Percentiles rank a stretch among this genome's conserved stretches.
These are phyloP conservation scores for Cyclura pinguis DNA, from an alignment of 2,797 vertebrate genomes.

Conservation along the genomic window DNA sequence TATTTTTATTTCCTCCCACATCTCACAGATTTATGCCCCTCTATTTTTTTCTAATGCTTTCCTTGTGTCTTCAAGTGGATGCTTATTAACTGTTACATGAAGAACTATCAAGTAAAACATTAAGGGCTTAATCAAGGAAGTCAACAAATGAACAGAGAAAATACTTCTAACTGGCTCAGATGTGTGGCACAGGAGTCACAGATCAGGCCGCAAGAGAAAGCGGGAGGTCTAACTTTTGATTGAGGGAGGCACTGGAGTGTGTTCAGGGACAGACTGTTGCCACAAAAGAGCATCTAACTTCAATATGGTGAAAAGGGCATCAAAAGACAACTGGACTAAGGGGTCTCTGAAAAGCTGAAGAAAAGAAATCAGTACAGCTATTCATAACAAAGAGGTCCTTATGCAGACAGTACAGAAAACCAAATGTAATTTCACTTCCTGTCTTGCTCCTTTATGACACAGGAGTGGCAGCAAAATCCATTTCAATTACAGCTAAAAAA, in stretches of 20 bases:
- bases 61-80: not conserved
- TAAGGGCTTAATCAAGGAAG: not conserved
- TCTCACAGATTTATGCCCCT: not conserved
- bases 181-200: not conserved
- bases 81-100: not conserved
- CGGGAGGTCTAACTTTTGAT: slow-evolving; percentile 22
- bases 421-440: slow-evolving; percentile 20
- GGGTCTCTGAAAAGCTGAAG: not conserved
- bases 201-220: not conserved
- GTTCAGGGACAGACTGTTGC: slow-evolving; percentile 7
- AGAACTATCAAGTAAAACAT: slow-evolving; percentile 2
- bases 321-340: not conserved
- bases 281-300: not conserved
- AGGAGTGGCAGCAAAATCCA: rapidly evolving
- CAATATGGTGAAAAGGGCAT: not conserved
- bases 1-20: not conserved
- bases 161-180: not conserved
- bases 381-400: slow-evolving; percentile 45
- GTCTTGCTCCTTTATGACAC: rapidly evolving
- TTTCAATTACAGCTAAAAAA: not conserved
- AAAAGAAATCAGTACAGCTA: not conserved
- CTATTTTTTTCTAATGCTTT: not conserved
- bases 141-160: not conserved
- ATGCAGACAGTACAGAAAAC: slow-evolving; percentile 39
- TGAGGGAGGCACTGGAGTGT: slow-evolving; percentile 5